Conservation (phyloP, 2,113 vertebrate genomes). For the Trematocara variabile region DNA sequence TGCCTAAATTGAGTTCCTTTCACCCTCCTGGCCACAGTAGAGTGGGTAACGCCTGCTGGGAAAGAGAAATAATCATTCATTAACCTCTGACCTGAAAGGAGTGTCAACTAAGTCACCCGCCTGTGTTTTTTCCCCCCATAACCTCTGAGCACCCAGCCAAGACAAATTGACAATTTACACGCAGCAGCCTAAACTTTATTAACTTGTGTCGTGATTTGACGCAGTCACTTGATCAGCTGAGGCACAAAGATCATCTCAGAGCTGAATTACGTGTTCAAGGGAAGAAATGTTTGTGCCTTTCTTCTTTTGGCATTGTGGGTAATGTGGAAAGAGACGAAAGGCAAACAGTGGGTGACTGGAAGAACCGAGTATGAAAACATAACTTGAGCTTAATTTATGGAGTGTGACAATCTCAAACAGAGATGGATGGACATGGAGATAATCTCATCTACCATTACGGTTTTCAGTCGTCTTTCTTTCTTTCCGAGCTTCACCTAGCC, state of each 20-base stretch:
- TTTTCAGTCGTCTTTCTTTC: neutral
- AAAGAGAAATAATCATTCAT: slow-evolving; percentile 75
- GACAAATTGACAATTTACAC: slow-evolving; percentile 57
- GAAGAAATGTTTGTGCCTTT: neutral
- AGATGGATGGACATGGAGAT: slow-evolving; percentile 20
- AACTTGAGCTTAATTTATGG: slow-evolving; percentile 33
- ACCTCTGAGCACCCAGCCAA: slow-evolving; percentile 25
- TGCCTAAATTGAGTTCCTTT: slow-evolving; percentile 68
- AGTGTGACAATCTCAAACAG: slow-evolving; percentile 38
- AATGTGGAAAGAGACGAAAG: neutral
- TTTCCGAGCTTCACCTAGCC: slow-evolving; percentile 6
- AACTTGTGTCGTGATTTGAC: slow-evolving; percentile 38
- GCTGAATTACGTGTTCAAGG: neutral
- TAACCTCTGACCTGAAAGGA: slow-evolving; percentile 73
- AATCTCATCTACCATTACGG: slow-evolving; percentile 26
- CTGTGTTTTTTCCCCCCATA: neutral
- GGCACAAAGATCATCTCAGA: neutral
- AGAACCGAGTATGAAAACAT: slow-evolving; percentile 14
- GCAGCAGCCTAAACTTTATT: slow-evolving; percentile 53
- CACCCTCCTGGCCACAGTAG: slow-evolving; percentile 63
- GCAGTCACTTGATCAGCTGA: slow-evolving; percentile 39
- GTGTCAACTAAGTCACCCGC: slow-evolving; percentile 56
- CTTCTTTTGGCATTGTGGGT: neutral
- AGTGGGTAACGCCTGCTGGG: slow-evolving; percentile 64
- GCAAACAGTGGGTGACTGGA: neutral